A percentile compares a stretch with the other conserved stretches of the same genome.
Conservation (phyloP, 2,113 vertebrate species). For the Pygoscelis adeliae region DNA sequence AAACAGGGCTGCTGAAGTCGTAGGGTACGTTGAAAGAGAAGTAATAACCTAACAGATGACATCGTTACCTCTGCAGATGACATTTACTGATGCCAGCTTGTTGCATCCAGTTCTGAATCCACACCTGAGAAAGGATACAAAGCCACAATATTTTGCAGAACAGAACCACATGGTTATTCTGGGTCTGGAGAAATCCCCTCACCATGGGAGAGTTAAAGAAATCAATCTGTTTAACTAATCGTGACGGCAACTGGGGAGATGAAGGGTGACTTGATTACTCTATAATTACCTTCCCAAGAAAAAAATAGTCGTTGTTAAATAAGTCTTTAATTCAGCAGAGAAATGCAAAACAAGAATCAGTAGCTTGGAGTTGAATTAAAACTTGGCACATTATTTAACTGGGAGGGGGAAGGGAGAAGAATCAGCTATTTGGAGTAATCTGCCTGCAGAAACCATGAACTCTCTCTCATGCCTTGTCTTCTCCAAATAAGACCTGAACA, state of each 20-base stretch:
- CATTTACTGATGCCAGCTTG: background rate
- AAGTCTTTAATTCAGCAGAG: background rate
- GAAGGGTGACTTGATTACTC: constrained; percentile 28
- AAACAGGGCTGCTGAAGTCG: background rate
- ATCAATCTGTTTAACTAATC: constrained; percentile 35
- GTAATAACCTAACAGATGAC: background rate
- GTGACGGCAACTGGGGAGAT: background rate
- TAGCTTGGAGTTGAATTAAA: constrained; percentile 17
- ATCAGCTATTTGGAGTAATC: background rate
- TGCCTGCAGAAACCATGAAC: background rate
- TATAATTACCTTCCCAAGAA: constrained; percentile 23
- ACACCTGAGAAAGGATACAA: background rate
- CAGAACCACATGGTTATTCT: background rate
- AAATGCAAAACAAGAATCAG: constrained; percentile 10
- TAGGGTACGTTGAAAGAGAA: background rate
- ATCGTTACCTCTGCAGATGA: background rate
- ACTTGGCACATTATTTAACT: background rate
- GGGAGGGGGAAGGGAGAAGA: background rate
- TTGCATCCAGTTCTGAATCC: background rate
- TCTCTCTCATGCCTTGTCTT: background rate
- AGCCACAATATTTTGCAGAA: background rate
- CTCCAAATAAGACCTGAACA: background rate
- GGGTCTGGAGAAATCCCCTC: background rate
- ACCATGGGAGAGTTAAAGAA: background rate
- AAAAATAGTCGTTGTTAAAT: constrained; percentile 12